A percentile compares a stretch with the other conserved stretches of the same genome.
These are phyloP conservation scores for Dioctria linearis DNA, from an alignment of 2,888 invertebrate species.

Conservation along the genomic window DNA sequence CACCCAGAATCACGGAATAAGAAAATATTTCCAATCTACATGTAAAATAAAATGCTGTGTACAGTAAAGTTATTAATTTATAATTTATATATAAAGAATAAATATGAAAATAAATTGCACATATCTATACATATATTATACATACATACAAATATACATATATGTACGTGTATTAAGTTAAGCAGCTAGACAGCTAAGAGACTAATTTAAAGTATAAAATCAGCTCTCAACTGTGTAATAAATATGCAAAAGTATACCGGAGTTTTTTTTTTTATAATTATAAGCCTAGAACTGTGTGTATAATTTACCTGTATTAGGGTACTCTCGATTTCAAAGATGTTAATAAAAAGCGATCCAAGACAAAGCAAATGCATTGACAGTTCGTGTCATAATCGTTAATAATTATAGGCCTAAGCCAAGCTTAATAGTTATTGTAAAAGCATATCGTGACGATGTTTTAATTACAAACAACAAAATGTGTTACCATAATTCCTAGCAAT, in stretches of 20 bases:
- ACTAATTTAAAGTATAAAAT: slow-evolving; percentile 28
- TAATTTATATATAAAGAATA: slow-evolving; percentile 18
- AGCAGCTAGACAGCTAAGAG: slow-evolving; percentile 18
- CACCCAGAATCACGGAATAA: not conserved
- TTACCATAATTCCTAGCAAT: slow-evolving; percentile 52
- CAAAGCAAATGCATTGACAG: slow-evolving; percentile 49
- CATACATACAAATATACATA: no score
- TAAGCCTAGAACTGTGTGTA: not conserved
- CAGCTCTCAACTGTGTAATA: slow-evolving; percentile 13
- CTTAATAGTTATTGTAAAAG: slow-evolving; percentile 34
- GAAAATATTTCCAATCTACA: slow-evolving; percentile 28
- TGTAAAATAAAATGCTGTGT: slow-evolving; percentile 29
- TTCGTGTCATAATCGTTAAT: slow-evolving; percentile 49
- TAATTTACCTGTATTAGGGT: slow-evolving; percentile 5
- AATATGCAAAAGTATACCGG: slow-evolving; percentile 23
- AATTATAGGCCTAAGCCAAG: slow-evolving; percentile 42
- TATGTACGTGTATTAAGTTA: not conserved
- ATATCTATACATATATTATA: not conserved
- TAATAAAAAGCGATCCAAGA: slow-evolving; percentile 42
- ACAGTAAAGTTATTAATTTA: slow-evolving; percentile 48
- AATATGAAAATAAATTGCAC: slow-evolving; percentile 46
- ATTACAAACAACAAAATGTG: slow-evolving; percentile 18
- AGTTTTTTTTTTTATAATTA: not conserved
- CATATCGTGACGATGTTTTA: slow-evolving; percentile 40
- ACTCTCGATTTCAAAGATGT: slow-evolving; percentile 40